Evolutionary conservation across 2,797 vertebrate species (phyloP), one percentile per base, ranked within the genome.

Genomic region (Epinephelus coioides): DNA sequence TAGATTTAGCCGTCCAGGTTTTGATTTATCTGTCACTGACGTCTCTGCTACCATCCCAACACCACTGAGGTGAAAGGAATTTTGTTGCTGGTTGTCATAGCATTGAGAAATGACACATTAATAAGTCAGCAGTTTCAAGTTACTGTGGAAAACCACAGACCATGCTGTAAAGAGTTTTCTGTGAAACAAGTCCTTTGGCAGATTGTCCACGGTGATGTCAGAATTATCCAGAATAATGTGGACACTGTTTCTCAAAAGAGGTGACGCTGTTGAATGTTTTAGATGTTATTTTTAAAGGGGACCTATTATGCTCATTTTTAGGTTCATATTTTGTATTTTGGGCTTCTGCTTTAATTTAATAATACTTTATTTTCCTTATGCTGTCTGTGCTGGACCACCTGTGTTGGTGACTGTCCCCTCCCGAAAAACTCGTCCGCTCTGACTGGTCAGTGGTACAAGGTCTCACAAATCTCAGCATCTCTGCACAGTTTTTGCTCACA

Each of bases 121-220:
- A 62, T 64, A 46, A 72, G 21, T 61, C 46, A 13, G 46, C 49
- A 73, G 57, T n/a, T 57, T 30, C 2, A 9, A 8, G 50, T 27
- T 47, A 43, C 67, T 25, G 6, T 18, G 19, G 15, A 43, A 74
- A 81, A 66, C 17, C 38, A 18, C 69, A 71, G 44, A 65, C 47
- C 15, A 68, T 57, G n/a, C 46, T 56, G 50, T 60, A 40, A 44
- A 49, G n/a, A 1, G 3, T 55, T 72, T 74, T 70, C 23, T 9
- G 46, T 59, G 30, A 11, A 60, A 64, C 1, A 0, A 6, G 17
- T 54, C 62, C 47, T 56, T 12, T n/a, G 53, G 46, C 25, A 66
- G 65, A 55, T n/a, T 0, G 8, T 21, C 30, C 15, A 12, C 57
- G 17, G 55, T 50, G 60, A 57, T 18, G 30, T 56, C 19, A 27